Conservation (phyloP, 2,113 vertebrate genomes). For the Platichthys flesus region DNA sequence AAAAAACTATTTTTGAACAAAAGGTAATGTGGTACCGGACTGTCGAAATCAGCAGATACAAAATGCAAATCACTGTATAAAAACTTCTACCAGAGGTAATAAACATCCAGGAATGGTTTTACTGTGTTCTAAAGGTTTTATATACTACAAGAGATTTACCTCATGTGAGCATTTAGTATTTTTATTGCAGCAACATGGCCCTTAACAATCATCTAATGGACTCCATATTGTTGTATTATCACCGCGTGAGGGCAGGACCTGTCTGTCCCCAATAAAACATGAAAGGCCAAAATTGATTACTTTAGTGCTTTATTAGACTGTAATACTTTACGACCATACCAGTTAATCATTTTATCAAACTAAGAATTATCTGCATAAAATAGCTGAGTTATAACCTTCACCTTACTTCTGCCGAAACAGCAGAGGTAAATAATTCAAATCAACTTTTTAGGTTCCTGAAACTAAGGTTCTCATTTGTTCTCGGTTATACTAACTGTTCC, state of each 20-base stretch:
- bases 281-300: constrained; percentile 48
- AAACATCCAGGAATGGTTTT: background rate
- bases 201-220: constrained; percentile 34
- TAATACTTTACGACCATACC: constrained; percentile 2
- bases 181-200: constrained; percentile 17
- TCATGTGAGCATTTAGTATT: constrained; percentile 36
- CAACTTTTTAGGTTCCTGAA: background rate
- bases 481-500: constrained; percentile 60
- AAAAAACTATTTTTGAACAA: too few species aligned
- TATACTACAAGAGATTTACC: background rate
- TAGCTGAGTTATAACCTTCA: constrained; percentile 28
- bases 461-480: constrained; percentile 40
- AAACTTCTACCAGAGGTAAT: background rate
- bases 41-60: too few species aligned
- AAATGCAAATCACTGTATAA: background rate
- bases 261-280: constrained; percentile 40
- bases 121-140: background rate
- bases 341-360: constrained; percentile 32
- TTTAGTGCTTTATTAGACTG: constrained; percentile 26
- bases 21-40: too few species aligned
- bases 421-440: background rate
- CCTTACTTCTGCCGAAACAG: background rate
- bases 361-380: constrained; percentile 23
- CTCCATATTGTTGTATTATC: constrained; percentile 25
- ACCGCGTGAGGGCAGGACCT: constrained; percentile 18